phyloP scores from a whole-genome alignment of 2,888 invertebrate species.

The Digitonthophagus gazella region DNA sequence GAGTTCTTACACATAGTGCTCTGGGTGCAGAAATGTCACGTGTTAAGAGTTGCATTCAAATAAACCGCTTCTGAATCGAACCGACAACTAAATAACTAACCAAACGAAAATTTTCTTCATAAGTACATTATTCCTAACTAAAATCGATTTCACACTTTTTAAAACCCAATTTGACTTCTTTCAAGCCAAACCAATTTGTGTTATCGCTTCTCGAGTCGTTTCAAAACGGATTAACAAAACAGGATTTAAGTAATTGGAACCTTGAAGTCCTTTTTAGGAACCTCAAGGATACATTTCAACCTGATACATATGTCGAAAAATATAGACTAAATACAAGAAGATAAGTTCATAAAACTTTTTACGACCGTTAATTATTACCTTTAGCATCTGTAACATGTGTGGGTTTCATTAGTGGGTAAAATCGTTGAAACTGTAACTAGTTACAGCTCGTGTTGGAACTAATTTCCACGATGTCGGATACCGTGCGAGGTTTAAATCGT shows the following conservation, averaged over 20 bases:
- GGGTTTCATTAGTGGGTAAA: neutral
- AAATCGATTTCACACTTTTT: neutral
- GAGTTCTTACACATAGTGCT: slow-evolving; percentile 11
- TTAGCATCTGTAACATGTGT: slow-evolving; percentile 18
- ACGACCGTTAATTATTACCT: slow-evolving; percentile 25
- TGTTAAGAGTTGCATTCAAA: neutral
- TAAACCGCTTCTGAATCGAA: neutral
- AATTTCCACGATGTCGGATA: neutral
- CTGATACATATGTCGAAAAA: no score
- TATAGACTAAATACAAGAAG: neutral
- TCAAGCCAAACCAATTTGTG: neutral
- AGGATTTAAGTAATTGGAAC: neutral
- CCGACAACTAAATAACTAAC: neutral
- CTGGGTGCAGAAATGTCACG: neutral
- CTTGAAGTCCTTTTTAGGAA: neutral
- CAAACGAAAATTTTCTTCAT: neutral
- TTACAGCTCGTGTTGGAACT: neutral
- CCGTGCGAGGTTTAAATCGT: neutral
- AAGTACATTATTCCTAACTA: neutral
- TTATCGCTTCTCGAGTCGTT: neutral
- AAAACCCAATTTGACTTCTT: neutral
- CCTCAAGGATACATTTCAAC: neutral
- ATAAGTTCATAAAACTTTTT: slow-evolving; percentile 24
- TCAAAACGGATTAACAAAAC: neutral
- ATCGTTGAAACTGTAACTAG: neutral